phyloP scores from a whole-genome alignment of 23 tunicate genomes.

The Clavelina lepadiformis region DNA sequence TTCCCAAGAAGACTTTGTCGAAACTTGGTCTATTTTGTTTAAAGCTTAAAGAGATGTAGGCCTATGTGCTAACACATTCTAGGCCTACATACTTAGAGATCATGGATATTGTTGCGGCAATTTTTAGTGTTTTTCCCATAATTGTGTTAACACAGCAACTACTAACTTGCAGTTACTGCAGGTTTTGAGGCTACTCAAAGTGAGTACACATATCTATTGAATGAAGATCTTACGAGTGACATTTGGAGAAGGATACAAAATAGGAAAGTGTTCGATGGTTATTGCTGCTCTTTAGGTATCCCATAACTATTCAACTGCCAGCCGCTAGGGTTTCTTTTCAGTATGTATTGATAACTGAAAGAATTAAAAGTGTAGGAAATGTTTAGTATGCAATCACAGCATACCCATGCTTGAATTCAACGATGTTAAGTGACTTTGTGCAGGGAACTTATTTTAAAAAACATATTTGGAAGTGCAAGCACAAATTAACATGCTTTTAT shows the following conservation, averaged over 20 bases:
- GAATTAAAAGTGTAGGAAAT: no score
- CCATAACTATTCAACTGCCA: conserved; percentile 4
- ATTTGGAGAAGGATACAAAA: conserved; percentile 15
- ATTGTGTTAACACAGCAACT: not conserved
- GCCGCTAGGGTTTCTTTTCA: conserved; percentile 13
- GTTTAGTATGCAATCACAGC: no score
- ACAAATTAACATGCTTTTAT: conserved; percentile 29
- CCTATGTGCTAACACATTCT: no score
- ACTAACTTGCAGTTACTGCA: not conserved
- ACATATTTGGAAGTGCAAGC: conserved; percentile 18
- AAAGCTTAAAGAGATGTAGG: conserved; percentile 20
- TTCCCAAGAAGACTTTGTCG: no score
- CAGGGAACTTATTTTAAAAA: conserved; percentile 16
- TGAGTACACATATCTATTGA: no score
- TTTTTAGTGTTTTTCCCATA: conserved; percentile 6
- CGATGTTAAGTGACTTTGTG: no score
- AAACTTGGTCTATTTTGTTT: no score
- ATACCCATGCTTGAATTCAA: no score
- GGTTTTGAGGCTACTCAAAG: conserved; percentile 7
- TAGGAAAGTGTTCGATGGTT: not conserved
- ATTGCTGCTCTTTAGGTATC: conserved; percentile 16
- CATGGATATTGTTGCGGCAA: conserved; percentile 20
- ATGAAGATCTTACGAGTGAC: not conserved
- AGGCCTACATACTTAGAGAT: conserved; percentile 9
- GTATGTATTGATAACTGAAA: conserved; percentile 23